Base-by-base conservation (phyloP, 2,113 vertebrate species). In the Cottus gobio region DNA sequence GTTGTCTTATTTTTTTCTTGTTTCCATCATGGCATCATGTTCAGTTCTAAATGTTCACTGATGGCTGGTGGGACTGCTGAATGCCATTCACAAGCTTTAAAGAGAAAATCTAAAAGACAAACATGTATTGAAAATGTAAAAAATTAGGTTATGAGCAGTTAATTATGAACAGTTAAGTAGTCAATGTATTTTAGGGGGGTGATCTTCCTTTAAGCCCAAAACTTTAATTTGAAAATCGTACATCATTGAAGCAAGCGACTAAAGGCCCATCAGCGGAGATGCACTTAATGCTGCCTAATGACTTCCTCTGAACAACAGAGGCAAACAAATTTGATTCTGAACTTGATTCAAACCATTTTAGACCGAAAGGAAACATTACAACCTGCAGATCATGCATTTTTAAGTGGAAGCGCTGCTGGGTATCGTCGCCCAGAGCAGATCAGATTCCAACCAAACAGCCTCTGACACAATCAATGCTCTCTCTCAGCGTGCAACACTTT, bases 321-420 rank as follows among this genome's bases (percentile, higher is more conserved):
- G 76, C 48, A 54, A 37, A 46, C 50, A 54, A 48, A 28, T 30
- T 30, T 11, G 1, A 26, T 28, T 57, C 5, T 28, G 54, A 57
- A 57, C 42, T 79, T 50, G 68, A 77, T 34, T 82, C 30, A 24
- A 82, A 79, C 15, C 7, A 9, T 44, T 62, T 77, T 24, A 18
- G 61, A 80, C 42, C n/a, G 42, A 1, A 63, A 10, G 7, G 39
- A 30, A 73, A 77, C 62, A 80, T 74, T 80, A 20, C 75, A 68
- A 72, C 61, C 63, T 67, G 37, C 20, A 36, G 7, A 46, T 75
- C 61, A 69, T 86, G 57, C 20, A 76, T 71, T 61, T 81, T 67
- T 81, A 77, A 71, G n/a, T 66, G 65, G 61, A 20, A 79, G 50
- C 56, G 67, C 31, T 22, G 64, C 30, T 10, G 48, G 71, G 57